phyloP scores from a whole-genome alignment of 2,797 vertebrate species.

The Enteromius trimaculatus region DNA sequence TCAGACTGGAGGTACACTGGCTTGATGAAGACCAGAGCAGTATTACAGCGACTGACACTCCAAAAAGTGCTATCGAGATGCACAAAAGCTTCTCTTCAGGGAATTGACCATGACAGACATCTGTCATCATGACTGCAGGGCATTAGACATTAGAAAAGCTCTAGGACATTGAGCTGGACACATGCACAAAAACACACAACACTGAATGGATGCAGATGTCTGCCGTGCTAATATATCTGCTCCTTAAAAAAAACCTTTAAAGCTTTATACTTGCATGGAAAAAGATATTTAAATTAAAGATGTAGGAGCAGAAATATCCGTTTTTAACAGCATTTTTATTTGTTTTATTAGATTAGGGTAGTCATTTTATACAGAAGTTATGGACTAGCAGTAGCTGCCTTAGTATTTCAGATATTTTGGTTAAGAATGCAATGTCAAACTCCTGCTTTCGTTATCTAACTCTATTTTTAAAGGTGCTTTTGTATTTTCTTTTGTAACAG shows the following conservation, averaged over 20 bases:
- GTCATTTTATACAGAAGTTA: neutral
- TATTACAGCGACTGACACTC: neutral
- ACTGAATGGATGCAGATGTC: neutral
- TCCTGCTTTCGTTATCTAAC: neutral
- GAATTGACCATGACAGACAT: neutral
- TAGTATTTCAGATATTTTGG: neutral
- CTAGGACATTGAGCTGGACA: neutral
- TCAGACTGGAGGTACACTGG: conserved; percentile 31
- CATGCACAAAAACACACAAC: neutral
- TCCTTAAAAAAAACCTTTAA: neutral
- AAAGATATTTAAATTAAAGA: neutral
- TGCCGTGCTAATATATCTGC: neutral
- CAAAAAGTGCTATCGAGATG: conserved; percentile 19
- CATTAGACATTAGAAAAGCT: neutral
- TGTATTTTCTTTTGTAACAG: neutral
- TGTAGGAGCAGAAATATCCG: neutral
- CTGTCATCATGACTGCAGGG: conserved; percentile 6
- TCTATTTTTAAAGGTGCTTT: conserved; percentile 29
- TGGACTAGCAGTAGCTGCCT: neutral
- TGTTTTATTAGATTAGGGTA: neutral
- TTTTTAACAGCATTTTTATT: neutral
- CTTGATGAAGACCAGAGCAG: neutral
- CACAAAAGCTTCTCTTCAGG: conserved; percentile 37
- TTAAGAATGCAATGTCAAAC: neutral
- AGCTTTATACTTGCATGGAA: neutral